Conservation (phyloP, 2,888 invertebrate genomes). For the Magallana nippona region DNA sequence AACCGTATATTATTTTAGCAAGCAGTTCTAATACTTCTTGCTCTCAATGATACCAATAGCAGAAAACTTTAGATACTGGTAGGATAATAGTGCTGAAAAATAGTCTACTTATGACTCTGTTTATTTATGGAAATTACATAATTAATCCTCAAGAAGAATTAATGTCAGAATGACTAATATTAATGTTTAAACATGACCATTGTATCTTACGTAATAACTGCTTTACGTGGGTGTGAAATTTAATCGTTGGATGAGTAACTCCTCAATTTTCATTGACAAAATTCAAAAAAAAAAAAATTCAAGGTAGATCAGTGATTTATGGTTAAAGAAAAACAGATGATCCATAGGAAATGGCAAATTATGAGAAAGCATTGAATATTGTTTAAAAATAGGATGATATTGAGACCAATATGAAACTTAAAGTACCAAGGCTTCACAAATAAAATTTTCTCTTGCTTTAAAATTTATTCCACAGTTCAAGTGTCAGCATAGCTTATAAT, state of each 20-base stretch:
- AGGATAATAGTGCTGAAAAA: neutral
- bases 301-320: neutral
- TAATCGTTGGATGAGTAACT: neutral
- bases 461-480: neutral
- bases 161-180: slow-evolving; percentile 1
- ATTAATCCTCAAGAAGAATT: neutral
- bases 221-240: slow-evolving; percentile 7
- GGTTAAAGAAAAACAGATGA: neutral
- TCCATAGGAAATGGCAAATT: slow-evolving; percentile 1
- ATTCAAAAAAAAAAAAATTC: neutral
- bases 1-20: neutral
- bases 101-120: neutral
- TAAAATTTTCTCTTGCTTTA: neutral
- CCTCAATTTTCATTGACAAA: slow-evolving; percentile 10
- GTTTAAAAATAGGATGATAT: neutral
- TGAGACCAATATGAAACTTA: neutral
- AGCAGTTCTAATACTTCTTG: neutral
- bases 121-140: neutral
- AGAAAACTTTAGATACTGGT: neutral
- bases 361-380: neutral
- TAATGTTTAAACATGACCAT: neutral
- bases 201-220: slow-evolving; percentile 11
- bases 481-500: neutral
- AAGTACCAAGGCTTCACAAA: neutral
- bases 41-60: neutral